phyloP scores from a whole-genome alignment of 2,797 vertebrate species.

The Poeciliopsis paucimaculata region DNA sequence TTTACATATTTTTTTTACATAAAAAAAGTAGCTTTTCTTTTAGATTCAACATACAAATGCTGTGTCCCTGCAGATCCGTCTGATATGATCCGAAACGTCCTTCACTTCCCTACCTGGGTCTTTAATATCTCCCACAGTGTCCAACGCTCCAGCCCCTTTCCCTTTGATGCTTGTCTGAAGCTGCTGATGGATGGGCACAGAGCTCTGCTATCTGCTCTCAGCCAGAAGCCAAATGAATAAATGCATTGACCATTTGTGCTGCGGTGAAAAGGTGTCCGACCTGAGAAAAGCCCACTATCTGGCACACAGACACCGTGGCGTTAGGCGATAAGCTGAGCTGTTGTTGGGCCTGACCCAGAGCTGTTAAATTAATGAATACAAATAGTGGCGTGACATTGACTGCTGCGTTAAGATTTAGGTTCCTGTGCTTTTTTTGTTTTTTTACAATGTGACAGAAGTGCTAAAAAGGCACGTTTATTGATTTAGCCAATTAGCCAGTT shows the following conservation, averaged over 20 bases:
- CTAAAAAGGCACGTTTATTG: background rate
- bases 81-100: conserved; percentile 21
- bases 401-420: background rate
- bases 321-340: conserved; percentile 53
- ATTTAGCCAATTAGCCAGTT: background rate
- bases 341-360: conserved; percentile 9
- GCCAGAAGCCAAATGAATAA: conserved; percentile 60
- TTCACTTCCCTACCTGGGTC: conserved; percentile 27
- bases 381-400: conserved; percentile 10
- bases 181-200: conserved; percentile 57
- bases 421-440: background rate
- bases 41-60: background rate
- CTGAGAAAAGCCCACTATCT: conserved; percentile 53
- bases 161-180: conserved; percentile 55
- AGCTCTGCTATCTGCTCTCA: conserved; percentile 66
- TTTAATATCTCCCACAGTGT: conserved; percentile 28
- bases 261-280: conserved; percentile 42
- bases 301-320: conserved; percentile 42
- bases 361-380: conserved; percentile 14
- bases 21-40: background rate
- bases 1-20: background rate
- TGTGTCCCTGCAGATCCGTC: background rate
- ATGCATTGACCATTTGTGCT: conserved; percentile 49
- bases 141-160: conserved; percentile 26
- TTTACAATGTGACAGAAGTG: background rate